Conservation (phyloP, 1,140 invertebrate genomes). For the Drosophila sucinea region DNA sequence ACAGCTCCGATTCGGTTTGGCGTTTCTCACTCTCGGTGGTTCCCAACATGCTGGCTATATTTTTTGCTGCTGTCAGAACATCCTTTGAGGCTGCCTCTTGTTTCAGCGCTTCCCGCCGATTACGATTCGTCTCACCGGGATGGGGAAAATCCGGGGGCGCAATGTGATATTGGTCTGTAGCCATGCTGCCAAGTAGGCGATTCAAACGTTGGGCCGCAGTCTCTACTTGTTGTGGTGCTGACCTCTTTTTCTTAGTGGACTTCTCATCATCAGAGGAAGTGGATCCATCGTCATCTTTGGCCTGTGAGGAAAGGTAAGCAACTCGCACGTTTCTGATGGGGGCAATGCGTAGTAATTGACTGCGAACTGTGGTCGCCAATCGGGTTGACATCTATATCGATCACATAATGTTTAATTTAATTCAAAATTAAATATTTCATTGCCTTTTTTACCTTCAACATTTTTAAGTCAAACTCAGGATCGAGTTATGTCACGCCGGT, state of each 20-base stretch:
- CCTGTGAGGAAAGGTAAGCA: constrained; percentile 49
- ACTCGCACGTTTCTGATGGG: constrained; percentile 62
- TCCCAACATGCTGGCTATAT: constrained; percentile 87
- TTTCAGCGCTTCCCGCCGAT: constrained; percentile 57
- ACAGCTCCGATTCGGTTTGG: constrained; percentile 89
- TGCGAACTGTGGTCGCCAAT: constrained; percentile 16
- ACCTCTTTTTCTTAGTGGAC: constrained; percentile 39
- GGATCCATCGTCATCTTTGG: constrained; percentile 63
- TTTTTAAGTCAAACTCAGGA: not conserved
- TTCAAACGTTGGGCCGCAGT: constrained; percentile 71
- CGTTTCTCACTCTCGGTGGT: constrained; percentile 85
- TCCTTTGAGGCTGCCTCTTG: constrained; percentile 60
- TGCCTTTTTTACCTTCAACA: not conserved
- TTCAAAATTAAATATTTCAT: not conserved
- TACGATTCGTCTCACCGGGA: constrained; percentile 66
- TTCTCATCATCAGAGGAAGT: constrained; percentile 73
- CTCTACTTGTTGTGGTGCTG: constrained; percentile 32
- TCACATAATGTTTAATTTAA: not conserved
- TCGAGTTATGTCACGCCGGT: constrained; percentile 5
- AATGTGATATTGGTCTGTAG: constrained; percentile 51
- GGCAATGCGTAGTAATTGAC: constrained; percentile 53
- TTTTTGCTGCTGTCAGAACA: constrained; percentile 86
- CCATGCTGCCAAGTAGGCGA: constrained; percentile 69
- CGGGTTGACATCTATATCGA: not conserved
- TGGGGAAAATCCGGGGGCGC: constrained; percentile 52